Evolutionary conservation across 2,113 vertebrate species (phyloP).

Genomic region (Pteruthius melanotis): DNA sequence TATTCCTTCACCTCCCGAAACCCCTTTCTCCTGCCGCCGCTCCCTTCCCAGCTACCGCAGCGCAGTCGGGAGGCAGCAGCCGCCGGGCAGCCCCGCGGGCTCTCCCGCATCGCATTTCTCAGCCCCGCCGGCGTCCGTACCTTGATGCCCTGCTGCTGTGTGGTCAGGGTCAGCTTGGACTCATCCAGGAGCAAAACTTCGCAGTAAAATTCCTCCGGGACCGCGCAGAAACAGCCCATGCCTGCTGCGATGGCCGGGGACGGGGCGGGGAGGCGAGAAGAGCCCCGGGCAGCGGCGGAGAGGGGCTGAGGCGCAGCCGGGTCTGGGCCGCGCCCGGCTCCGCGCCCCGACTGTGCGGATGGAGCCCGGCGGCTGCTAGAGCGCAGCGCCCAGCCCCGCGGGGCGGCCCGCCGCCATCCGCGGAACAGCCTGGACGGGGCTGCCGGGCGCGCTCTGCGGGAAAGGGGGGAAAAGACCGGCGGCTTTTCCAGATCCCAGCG

Average conservation of each 20-base stretch:
- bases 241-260: background rate
- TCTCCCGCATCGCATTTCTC: background rate
- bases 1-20: background rate
- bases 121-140: slow-evolving; percentile 45
- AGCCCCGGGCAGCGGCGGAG: background rate
- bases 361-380: background rate
- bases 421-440: background rate
- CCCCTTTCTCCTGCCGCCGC: background rate
- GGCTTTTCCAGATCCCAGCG: background rate
- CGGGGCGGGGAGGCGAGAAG: background rate
- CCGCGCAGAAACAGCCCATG: slow-evolving; percentile 88
- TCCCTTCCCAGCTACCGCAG: background rate
- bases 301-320: background rate
- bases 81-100: background rate
- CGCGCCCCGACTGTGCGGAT: background rate
- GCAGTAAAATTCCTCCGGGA: slow-evolving; percentile 89
- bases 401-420: background rate
- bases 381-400: background rate
- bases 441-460: background rate
- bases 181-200: slow-evolving; percentile 90
- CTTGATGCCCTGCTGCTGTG: slow-evolving; percentile 86
- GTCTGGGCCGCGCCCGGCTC: background rate
- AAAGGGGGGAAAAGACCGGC: background rate
- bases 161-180: slow-evolving; percentile 82
- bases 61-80: background rate